phyloP scores from a whole-genome alignment of 2,888 invertebrate genomes.

The Pomacea canaliculata region DNA sequence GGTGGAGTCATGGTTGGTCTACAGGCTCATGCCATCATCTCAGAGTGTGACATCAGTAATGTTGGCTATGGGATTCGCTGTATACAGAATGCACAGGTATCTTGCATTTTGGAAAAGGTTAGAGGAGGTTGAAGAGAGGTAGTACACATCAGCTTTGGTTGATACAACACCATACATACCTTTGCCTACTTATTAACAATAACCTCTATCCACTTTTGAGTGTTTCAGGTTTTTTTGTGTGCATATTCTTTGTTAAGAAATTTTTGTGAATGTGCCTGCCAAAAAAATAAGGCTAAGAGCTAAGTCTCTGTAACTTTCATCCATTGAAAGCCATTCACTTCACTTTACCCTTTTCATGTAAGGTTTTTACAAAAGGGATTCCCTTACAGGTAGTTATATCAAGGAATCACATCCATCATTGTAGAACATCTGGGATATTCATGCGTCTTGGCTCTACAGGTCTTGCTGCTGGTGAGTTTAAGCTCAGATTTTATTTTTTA shows the following conservation, averaged over 20 bases:
- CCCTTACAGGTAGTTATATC: slow-evolving; percentile 27
- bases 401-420: slow-evolving; percentile 56
- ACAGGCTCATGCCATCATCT: slow-evolving; percentile 57
- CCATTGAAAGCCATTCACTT: too few relatives aligned
- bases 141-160: neutral
- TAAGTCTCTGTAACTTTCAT: too few relatives aligned
- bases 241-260: too few relatives aligned
- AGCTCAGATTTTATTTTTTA: neutral
- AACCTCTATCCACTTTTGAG: too few relatives aligned
- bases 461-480: slow-evolving; percentile 53
- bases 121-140: too few relatives aligned
- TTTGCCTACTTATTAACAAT: neutral
- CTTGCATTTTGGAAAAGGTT: neutral
- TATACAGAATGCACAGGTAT: slow-evolving; percentile 61
- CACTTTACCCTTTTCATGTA: too few relatives aligned
- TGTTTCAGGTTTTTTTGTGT: too few relatives aligned
- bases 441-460: slow-evolving; percentile 62
- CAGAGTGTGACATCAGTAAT: slow-evolving; percentile 58
- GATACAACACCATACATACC: neutral
- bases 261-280: too few relatives aligned
- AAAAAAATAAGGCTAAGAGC: too few relatives aligned
- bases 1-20: slow-evolving; percentile 58
- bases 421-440: slow-evolving; percentile 61
- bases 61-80: slow-evolving; percentile 64
- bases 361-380: too few relatives aligned